These are phyloP conservation scores for Achroia grisella DNA, from an alignment of 1,140 invertebrate genomes.

Conservation along the genomic window DNA sequence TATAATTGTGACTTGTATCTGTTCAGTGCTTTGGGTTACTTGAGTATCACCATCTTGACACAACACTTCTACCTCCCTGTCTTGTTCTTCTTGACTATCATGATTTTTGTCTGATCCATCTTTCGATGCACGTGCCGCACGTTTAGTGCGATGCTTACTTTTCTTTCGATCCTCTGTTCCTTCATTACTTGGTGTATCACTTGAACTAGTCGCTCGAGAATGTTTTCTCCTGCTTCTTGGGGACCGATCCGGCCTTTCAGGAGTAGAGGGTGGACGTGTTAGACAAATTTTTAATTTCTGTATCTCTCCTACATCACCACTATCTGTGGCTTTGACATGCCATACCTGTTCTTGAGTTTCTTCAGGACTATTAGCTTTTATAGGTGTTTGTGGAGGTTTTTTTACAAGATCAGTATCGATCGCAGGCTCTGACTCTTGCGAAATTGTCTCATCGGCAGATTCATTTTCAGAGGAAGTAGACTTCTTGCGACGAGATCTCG, in stretches of 20 bases:
- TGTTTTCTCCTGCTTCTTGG: conserved; percentile 63
- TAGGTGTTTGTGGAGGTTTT: conserved; percentile 25
- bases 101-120: conserved; percentile 40
- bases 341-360: conserved; percentile 58
- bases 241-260: conserved; percentile 55
- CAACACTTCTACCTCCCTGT: conserved; percentile 9
- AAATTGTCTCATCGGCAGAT: conserved; percentile 38
- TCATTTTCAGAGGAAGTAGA: conserved; percentile 58
- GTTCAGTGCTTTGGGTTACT: conserved; percentile 17
- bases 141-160: conserved; percentile 44
- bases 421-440: conserved; percentile 25
- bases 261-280: conserved; percentile 56
- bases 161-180: conserved; percentile 52
- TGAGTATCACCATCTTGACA: conserved; percentile 13
- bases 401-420: conserved; percentile 21
- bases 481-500: conserved; percentile 47
- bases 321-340: conserved; percentile 56
- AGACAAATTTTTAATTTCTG: conserved; percentile 64
- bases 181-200: conserved; percentile 51
- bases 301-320: conserved; percentile 50
- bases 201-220: conserved; percentile 55
- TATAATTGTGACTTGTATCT: conserved; percentile 6
- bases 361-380: conserved; percentile 44
- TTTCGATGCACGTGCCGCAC: conserved; percentile 34
- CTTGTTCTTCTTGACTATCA: conserved; percentile 36